These are phyloP conservation scores for Cichlasoma orientale DNA, from an alignment of 2,797 vertebrate species.

Conservation along the genomic window DNA sequence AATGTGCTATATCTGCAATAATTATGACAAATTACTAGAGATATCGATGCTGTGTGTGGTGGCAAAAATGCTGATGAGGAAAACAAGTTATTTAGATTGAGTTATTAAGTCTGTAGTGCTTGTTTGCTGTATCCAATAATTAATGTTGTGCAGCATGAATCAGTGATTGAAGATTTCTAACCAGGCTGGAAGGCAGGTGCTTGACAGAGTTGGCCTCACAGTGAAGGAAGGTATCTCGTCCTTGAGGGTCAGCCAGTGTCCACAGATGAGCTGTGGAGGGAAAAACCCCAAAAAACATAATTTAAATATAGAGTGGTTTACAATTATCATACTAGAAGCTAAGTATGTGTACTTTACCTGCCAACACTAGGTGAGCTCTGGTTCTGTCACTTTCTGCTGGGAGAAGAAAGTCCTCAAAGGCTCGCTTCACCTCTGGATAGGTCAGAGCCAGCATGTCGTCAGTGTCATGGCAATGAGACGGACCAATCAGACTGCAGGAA, in stretches of 20 bases:
- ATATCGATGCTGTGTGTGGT: neutral
- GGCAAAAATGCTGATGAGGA: too few species aligned
- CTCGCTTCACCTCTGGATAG: slow-evolving; percentile 78
- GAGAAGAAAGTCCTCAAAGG: slow-evolving; percentile 81
- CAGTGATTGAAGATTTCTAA: slow-evolving; percentile 55
- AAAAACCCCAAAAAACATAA: neutral
- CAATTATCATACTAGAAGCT: neutral
- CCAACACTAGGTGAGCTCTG: slow-evolving; percentile 80
- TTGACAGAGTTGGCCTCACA: slow-evolving; percentile 79
- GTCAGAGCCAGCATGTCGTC: slow-evolving; percentile 78
- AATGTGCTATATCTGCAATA: rapidly evolving
- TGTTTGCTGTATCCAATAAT: neutral
- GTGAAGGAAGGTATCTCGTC: slow-evolving; percentile 77
- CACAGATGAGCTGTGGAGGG: slow-evolving; percentile 75
- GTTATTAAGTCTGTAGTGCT: rapidly evolving
- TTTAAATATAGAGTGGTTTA: neutral
- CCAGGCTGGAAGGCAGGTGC: slow-evolving; percentile 85
- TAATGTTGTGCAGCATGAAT: neutral
- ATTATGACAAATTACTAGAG: neutral
- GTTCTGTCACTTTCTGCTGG: slow-evolving; percentile 62
- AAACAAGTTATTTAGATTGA: too few species aligned
- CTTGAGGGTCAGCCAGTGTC: slow-evolving; percentile 79
- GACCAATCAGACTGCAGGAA: slow-evolving; percentile 78
- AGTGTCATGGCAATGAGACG: slow-evolving; percentile 67
- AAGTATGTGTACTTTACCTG: slow-evolving; percentile 61